Percentiles rank a stretch among this genome's conserved stretches.
These are phyloP conservation scores for Virgularia gustaviana DNA, from an alignment of 92 coral and sea anemone species.

Conservation along the genomic window DNA sequence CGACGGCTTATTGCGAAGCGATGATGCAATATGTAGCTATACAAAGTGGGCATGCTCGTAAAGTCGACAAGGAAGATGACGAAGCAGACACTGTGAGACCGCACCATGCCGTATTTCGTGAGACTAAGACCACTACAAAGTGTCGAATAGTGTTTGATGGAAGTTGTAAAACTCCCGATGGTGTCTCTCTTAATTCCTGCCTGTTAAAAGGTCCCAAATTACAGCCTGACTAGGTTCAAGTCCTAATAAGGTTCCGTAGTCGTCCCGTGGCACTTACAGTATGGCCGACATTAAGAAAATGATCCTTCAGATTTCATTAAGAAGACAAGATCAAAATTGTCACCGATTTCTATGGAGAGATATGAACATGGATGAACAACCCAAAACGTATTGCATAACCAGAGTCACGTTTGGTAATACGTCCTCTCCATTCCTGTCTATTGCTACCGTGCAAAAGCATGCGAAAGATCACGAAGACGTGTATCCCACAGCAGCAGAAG, in stretches of 20 bases:
- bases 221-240: too few relatives aligned
- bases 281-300: too few relatives aligned
- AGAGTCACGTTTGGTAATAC: slow-evolving; percentile 54
- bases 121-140: slow-evolving; percentile 7
- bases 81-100: slow-evolving; percentile 1
- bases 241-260: too few relatives aligned
- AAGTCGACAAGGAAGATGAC: not conserved
- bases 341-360: slow-evolving; percentile 49
- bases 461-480: slow-evolving; percentile 1
- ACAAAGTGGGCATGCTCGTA: slow-evolving; percentile 33
- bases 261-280: too few relatives aligned
- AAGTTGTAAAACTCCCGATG: slow-evolving; percentile 8
- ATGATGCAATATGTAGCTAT: slow-evolving; percentile 34
- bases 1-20: slow-evolving; percentile 18
- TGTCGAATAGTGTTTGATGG: slow-evolving; percentile 48
- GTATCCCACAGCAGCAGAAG: slow-evolving; percentile 40
- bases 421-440: slow-evolving; percentile 39
- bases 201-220: too few relatives aligned
- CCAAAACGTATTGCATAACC: slow-evolving; percentile 43
- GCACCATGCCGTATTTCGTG: slow-evolving; percentile 39
- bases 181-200: slow-evolving; percentile 35
- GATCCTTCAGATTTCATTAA: too few relatives aligned
- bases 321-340: slow-evolving; percentile 34
- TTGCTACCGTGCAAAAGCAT: slow-evolving; percentile 36
- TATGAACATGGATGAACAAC: slow-evolving; percentile 26